Evolutionary conservation across 2,113 vertebrate species (phyloP).

Genomic region (Melanostigma gelatinosum): DNA sequence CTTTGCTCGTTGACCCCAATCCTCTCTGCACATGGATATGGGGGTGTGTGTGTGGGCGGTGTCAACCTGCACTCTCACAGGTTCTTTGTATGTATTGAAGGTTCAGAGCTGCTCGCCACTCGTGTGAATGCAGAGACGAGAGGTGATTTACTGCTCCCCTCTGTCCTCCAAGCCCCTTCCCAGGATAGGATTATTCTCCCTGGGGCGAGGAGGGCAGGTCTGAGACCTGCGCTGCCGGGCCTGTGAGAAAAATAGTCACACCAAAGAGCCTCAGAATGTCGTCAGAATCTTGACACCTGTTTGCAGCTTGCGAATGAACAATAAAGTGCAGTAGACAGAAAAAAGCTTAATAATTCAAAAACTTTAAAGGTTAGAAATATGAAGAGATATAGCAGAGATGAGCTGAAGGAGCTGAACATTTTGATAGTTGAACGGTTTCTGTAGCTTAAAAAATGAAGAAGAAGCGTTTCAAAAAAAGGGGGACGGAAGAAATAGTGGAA

Average conservation of each 20-base stretch:
- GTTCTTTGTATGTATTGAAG: slow-evolving; percentile 50
- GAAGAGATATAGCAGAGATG: no score
- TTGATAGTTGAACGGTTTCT: no score
- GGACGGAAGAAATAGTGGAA: no score
- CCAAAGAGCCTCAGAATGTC: not conserved
- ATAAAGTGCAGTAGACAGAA: not conserved
- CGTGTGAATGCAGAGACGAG: slow-evolving; percentile 44
- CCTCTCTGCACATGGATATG: slow-evolving; percentile 35
- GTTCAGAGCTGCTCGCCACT: slow-evolving; percentile 59
- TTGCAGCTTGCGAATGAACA: not conserved
- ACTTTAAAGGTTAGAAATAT: no score
- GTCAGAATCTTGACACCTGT: not conserved
- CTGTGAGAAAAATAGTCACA: slow-evolving; percentile 14
- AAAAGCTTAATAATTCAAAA: no score
- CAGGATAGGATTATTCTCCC: slow-evolving; percentile 47
- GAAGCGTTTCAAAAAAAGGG: no score
- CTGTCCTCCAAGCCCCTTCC: slow-evolving; percentile 38
- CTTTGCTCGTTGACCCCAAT: slow-evolving; percentile 69
- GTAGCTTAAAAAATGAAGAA: no score
- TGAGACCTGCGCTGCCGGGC: slow-evolving; percentile 8
- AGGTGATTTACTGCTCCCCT: slow-evolving; percentile 58
- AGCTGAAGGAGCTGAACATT: no score
- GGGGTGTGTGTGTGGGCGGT: slow-evolving; percentile 1
- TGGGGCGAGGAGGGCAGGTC: slow-evolving; percentile 50
- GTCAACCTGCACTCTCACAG: slow-evolving; percentile 46